These are phyloP conservation scores for Platycheirus rosarum DNA, from an alignment of 2,888 invertebrate genomes.

Conservation along the genomic window DNA sequence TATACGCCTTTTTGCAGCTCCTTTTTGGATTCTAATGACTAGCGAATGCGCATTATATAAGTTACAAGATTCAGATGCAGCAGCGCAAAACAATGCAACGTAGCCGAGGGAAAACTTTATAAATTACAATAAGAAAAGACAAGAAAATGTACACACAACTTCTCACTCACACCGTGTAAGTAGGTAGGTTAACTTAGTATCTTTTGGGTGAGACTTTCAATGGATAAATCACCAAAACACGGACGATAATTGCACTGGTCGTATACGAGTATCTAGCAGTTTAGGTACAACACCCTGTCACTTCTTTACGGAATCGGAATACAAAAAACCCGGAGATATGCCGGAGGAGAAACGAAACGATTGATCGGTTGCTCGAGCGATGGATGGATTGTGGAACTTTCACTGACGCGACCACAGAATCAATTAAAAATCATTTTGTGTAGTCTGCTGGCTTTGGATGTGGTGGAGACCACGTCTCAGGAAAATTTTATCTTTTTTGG, in stretches of 20 bases:
- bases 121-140: slow-evolving; percentile 32
- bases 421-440: slow-evolving; percentile 73
- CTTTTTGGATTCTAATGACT: slow-evolving; percentile 58
- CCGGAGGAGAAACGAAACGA: slow-evolving; percentile 65
- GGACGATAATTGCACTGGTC: slow-evolving; percentile 61
- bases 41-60: slow-evolving; percentile 55
- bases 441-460: slow-evolving; percentile 38
- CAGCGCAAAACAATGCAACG: slow-evolving; percentile 61
- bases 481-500: slow-evolving; percentile 44
- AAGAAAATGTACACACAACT: slow-evolving; percentile 38
- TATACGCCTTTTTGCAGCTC: slow-evolving; percentile 35
- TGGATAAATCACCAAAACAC: slow-evolving; percentile 67
- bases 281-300: slow-evolving; percentile 43
- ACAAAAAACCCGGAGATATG: slow-evolving; percentile 52
- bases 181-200: slow-evolving; percentile 32
- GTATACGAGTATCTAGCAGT: slow-evolving; percentile 33
- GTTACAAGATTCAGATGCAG: slow-evolving; percentile 45
- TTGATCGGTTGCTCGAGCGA: slow-evolving; percentile 48
- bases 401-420: slow-evolving; percentile 74
- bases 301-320: slow-evolving; percentile 48
- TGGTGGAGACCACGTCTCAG: slow-evolving; percentile 34
- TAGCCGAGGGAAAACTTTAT: slow-evolving; percentile 59
- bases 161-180: slow-evolving; percentile 3
- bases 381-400: slow-evolving; percentile 65
- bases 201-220: slow-evolving; percentile 40